Evolutionary conservation across 2,113 vertebrate genomes (phyloP).

Genomic region (Peromyscus leucopus): DNA sequence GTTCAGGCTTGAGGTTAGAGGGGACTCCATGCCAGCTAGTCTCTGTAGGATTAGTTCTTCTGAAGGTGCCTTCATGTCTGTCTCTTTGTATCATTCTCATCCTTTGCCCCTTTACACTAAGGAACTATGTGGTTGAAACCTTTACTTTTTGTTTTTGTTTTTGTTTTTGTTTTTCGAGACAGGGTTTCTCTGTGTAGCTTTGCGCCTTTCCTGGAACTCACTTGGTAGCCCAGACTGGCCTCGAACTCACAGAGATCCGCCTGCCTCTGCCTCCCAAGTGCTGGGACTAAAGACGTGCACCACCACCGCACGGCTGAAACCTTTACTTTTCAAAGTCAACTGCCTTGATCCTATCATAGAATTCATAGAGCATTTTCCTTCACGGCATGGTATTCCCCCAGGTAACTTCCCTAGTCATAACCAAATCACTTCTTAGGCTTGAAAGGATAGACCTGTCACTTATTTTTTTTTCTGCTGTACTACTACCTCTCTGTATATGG

Average conservation of each 20-base stretch:
- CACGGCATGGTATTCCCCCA: background rate
- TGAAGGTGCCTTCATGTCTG: background rate
- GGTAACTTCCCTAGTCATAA: background rate
- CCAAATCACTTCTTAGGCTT: background rate
- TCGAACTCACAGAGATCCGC: too few species aligned
- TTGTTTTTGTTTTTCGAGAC: too few species aligned
- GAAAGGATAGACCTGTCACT: background rate
- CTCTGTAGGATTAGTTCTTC: background rate
- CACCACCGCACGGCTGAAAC: background rate
- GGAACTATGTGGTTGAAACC: background rate
- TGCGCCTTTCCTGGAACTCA: too few species aligned
- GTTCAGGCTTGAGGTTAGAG: background rate
- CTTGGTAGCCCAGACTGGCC: too few species aligned
- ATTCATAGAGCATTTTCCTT: slow-evolving; percentile 5
- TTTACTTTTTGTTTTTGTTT: too few species aligned
- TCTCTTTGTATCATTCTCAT: background rate
- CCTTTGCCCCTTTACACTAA: background rate
- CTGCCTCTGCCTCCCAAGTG: too few species aligned
- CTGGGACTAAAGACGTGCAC: too few species aligned
- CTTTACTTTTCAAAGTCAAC: background rate
- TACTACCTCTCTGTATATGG: background rate
- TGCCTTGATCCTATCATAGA: background rate
- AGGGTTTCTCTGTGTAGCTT: too few species aligned
- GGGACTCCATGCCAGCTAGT: background rate
- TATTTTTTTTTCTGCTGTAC: background rate